Percentiles rank a stretch among this genome's conserved stretches.
These are phyloP conservation scores for Chaetogeoica ovagalla DNA, from an alignment of 2,888 invertebrate species.

Conservation along the genomic window DNA sequence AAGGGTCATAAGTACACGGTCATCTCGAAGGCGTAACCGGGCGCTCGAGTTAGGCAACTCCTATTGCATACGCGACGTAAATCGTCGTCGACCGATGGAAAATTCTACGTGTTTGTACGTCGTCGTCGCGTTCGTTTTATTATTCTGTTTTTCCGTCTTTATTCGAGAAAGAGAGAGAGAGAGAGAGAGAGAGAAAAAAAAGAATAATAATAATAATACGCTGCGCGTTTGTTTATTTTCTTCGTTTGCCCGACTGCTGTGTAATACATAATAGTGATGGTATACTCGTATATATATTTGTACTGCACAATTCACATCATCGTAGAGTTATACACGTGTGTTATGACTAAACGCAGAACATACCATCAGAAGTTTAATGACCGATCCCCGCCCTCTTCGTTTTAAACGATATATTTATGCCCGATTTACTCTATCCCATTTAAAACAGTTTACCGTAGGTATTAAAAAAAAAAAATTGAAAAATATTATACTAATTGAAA, in stretches of 20 bases:
- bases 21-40: constrained; percentile 37
- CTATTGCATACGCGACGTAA: constrained; percentile 17
- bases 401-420: not conserved
- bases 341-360: not conserved
- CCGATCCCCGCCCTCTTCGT: not conserved
- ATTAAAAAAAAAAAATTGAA: too few species aligned
- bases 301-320: not conserved
- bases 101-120: not conserved
- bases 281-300: not conserved
- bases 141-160: not conserved
- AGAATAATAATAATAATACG: not conserved
- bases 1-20: constrained; percentile 20
- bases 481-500: too few species aligned
- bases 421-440: not conserved
- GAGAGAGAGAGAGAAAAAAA: not conserved
- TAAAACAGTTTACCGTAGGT: not conserved
- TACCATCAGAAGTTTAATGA: constrained; percentile 1
- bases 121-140: not conserved
- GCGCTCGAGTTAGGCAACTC: constrained; percentile 49
- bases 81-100: not conserved
- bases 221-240: not conserved
- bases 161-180: not conserved
- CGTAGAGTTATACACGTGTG: not conserved
- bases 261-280: not conserved
- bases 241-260: not conserved